Percentiles rank a stretch among this genome's conserved stretches.
These are phyloP conservation scores for Netelia virgata DNA, from an alignment of 2,888 invertebrate genomes.

Conservation along the genomic window DNA sequence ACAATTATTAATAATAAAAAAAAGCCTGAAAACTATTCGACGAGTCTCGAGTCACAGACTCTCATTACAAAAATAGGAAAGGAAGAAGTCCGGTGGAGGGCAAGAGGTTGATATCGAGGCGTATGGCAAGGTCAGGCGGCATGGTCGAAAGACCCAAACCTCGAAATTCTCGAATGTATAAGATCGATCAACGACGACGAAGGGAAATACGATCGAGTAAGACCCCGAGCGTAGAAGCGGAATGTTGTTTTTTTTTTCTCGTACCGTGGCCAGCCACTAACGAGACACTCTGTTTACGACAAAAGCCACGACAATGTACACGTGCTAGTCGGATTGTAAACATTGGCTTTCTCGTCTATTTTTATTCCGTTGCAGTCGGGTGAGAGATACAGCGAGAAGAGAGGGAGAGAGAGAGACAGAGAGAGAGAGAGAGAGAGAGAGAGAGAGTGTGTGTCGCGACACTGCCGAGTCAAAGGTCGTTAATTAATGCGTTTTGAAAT, in stretches of 20 bases:
- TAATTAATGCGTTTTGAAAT: slow-evolving; percentile 60
- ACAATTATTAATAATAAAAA: no score
- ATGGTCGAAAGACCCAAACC: slow-evolving; percentile 60
- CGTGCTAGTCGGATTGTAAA: neutral
- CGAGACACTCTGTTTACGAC: slow-evolving; percentile 32
- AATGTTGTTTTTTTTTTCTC: neutral
- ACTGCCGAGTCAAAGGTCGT: slow-evolving; percentile 61
- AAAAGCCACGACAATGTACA: neutral
- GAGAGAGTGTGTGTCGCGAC: slow-evolving; percentile 8
- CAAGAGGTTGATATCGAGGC: no score
- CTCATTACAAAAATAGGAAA: no score
- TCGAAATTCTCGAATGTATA: slow-evolving; percentile 49
- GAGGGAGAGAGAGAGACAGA: no score
- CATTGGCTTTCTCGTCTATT: slow-evolving; percentile 43
- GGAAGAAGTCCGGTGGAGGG: no score
- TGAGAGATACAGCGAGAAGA: neutral
- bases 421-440: no score
- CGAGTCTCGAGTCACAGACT: no score
- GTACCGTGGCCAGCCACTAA: neutral
- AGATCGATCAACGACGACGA: slow-evolving; percentile 11
- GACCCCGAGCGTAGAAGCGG: slow-evolving; percentile 2
- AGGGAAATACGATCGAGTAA: slow-evolving; percentile 32
- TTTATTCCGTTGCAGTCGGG: slow-evolving; percentile 28
- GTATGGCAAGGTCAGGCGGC: slow-evolving; percentile 14
- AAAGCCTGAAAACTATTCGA: no score